Evolutionary conservation across 1,140 invertebrate species (phyloP).

Genomic region (Apis cerana): DNA sequence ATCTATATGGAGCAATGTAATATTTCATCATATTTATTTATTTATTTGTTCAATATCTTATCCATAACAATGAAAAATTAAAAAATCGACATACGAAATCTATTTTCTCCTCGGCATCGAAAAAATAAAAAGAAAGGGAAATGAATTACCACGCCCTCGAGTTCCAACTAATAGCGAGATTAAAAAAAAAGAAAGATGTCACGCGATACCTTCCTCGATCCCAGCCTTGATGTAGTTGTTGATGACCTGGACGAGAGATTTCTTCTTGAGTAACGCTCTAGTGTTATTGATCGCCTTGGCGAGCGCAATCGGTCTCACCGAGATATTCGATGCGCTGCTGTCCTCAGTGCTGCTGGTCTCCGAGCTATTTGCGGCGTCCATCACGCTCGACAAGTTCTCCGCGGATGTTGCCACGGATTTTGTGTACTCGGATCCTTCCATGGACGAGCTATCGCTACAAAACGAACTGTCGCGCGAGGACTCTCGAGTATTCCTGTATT

Average conservation of each 20-base stretch:
- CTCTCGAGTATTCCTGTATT: conserved; percentile 16
- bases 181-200: neutral
- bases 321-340: conserved; percentile 50
- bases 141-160: neutral
- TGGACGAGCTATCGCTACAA: conserved; percentile 22
- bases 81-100: neutral
- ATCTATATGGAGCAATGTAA: no score
- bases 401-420: conserved; percentile 46
- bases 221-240: conserved; percentile 66
- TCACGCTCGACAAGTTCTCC: conserved; percentile 41
- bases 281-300: conserved; percentile 43
- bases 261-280: conserved; percentile 48
- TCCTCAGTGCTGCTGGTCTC: conserved; percentile 20
- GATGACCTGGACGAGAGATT: conserved; percentile 60
- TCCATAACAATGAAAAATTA: neutral
- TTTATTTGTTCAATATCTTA: no score
- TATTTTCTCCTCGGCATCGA: neutral
- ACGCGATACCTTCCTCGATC: conserved; percentile 58
- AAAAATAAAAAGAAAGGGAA: neutral
- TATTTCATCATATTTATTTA: no score
- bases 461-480: conserved; percentile 6
- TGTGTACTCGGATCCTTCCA: conserved; percentile 23
- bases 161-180: neutral
- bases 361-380: conserved; percentile 39
- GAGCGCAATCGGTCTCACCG: conserved; percentile 30